phyloP scores from a whole-genome alignment of 1,140 invertebrate species.

The Drosophila lini region DNA sequence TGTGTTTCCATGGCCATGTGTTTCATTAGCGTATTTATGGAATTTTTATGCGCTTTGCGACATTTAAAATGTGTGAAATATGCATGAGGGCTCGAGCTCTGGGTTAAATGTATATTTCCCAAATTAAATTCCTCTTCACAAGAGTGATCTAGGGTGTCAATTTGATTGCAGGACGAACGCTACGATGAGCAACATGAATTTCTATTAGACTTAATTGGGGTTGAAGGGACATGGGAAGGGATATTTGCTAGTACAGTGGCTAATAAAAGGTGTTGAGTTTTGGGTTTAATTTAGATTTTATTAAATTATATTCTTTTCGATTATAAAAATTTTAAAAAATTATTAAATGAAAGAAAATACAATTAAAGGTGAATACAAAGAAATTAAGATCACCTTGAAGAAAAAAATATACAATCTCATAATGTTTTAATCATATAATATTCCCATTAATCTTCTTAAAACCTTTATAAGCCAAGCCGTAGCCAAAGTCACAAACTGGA shows the following conservation, averaged over 20 bases:
- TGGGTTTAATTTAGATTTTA: too few species aligned
- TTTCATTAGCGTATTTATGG: conserved; percentile 80
- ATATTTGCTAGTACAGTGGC: background rate
- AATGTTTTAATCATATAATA: too few species aligned
- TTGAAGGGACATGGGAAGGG: background rate
- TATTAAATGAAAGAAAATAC: too few species aligned
- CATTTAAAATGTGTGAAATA: conserved; percentile 67
- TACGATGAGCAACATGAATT: conserved; percentile 29
- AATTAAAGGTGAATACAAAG: too few species aligned
- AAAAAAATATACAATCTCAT: too few species aligned
- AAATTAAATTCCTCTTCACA: conserved; percentile 55
- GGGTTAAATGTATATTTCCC: conserved; percentile 51
- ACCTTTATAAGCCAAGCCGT: too few species aligned
- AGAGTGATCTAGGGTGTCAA: conserved; percentile 29
- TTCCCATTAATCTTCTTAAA: too few species aligned
- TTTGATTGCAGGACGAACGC: conserved; percentile 28
- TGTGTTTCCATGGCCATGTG: conserved; percentile 49
- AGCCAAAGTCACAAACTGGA: background rate
- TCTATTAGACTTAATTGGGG: conserved; percentile 28
- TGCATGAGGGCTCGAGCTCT: conserved; percentile 39
- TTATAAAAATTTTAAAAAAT: background rate
- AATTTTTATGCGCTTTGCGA: conserved; percentile 66
- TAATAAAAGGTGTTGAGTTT: background rate
- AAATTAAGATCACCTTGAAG: too few species aligned
- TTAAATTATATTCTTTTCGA: too few species aligned